Evolutionary conservation across 2,888 invertebrate genomes (phyloP).

Genomic region (Pristionchus japonicus): DNA sequence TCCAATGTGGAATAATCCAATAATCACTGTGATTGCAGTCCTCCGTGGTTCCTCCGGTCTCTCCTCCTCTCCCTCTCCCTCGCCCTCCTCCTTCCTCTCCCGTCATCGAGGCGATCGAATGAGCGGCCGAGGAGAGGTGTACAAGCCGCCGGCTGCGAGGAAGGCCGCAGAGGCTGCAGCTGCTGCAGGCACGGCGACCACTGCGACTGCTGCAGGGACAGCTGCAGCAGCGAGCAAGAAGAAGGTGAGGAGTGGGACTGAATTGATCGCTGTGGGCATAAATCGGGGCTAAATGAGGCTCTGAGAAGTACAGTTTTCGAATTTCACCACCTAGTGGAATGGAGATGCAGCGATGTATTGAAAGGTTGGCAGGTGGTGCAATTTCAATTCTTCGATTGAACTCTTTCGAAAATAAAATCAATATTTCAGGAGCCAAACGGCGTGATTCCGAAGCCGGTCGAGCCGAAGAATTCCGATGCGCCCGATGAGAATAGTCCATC

Average conservation of each 20-base stretch:
- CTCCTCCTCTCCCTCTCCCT: neutral
- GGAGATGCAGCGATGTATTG: neutral
- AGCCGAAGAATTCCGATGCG: neutral
- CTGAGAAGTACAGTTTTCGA: too few relatives aligned
- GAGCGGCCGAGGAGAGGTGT: slow-evolving; percentile 34
- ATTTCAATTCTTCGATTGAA: neutral
- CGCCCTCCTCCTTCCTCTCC: slow-evolving; percentile 5
- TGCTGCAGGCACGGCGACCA: neutral
- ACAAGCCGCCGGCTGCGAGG: slow-evolving; percentile 40
- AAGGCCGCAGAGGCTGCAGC: slow-evolving; percentile 25
- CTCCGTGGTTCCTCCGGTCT: neutral
- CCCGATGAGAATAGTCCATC: neutral
- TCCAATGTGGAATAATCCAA: too few relatives aligned
- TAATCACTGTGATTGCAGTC: neutral
- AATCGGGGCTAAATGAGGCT: too few relatives aligned
- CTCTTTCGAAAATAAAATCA: neutral
- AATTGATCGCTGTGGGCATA: too few relatives aligned
- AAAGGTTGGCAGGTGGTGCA: neutral
- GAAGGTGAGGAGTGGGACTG: neutral
- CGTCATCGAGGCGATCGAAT: neutral
- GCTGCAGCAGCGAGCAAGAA: neutral
- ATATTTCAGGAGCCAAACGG: neutral
- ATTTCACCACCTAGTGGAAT: neutral
- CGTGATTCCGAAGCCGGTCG: neutral
- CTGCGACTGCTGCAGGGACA: neutral